Percentiles rank a stretch among this genome's conserved stretches.
phyloP scores from a whole-genome alignment of 2,113 vertebrate genomes.

The Cettia cetti region DNA sequence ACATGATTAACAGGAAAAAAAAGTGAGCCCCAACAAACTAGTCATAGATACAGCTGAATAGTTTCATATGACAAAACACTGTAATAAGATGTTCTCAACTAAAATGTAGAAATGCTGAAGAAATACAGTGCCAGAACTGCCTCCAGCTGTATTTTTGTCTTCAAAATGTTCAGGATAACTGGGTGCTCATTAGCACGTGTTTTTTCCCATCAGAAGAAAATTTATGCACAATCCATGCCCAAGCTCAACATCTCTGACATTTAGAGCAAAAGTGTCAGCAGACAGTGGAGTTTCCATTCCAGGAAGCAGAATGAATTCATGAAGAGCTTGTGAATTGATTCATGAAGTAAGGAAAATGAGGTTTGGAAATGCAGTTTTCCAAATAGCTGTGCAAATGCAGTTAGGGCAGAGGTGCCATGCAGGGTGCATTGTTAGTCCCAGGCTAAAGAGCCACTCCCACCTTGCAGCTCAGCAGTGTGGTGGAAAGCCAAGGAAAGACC shows the following conservation, averaged over 20 bases:
- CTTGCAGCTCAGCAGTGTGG: rapidly evolving
- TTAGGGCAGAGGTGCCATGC: not conserved
- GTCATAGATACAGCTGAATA: not conserved
- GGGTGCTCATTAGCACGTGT: conserved; percentile 10
- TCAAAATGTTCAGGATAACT: not conserved
- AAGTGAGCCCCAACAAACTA: not conserved
- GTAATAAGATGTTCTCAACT: not conserved
- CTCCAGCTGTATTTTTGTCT: conserved; percentile 18
- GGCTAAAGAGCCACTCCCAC: not conserved
- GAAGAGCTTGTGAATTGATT: not conserved
- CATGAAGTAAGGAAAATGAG: not conserved
- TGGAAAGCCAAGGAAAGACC: not conserved
- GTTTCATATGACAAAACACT: not conserved
- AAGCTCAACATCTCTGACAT: not conserved
- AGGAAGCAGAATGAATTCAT: not conserved
- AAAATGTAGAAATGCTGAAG: not conserved
- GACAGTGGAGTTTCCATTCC: not conserved
- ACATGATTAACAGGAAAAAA: not conserved
- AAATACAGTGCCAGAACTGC: not conserved
- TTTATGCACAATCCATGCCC: not conserved
- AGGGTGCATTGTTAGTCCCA: not conserved
- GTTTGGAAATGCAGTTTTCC: not conserved
- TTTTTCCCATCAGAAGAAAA: not conserved
- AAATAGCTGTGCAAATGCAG: not conserved
- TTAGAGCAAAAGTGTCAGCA: conserved; percentile 5